These are phyloP conservation scores for Clitarchus hookeri DNA, from an alignment of 2,888 invertebrate species.

Conservation along the genomic window DNA sequence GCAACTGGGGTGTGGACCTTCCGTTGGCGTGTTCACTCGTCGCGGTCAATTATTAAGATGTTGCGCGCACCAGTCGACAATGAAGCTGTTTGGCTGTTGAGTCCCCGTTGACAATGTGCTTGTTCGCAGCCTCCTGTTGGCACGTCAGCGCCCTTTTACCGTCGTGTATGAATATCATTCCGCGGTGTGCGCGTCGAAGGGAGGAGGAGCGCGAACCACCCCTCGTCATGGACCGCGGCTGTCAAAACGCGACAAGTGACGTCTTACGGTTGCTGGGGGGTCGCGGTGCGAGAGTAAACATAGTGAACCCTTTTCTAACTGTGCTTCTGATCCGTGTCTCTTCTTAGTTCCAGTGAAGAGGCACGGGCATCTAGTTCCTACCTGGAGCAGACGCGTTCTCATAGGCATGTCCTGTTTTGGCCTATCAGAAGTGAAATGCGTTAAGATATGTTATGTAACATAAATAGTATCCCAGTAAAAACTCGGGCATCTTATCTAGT, in stretches of 20 bases:
- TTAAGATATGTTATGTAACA: no score
- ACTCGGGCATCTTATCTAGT: no score
- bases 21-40: background rate
- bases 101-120: background rate
- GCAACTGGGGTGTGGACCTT: background rate
- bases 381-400: no score
- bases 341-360: no score
- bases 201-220: background rate
- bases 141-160: background rate
- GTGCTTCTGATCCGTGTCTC: no score
- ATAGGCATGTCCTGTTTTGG: no score
- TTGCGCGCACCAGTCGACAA: background rate
- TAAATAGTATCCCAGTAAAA: no score
- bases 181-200: background rate
- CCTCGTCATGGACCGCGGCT: background rate
- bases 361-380: no score
- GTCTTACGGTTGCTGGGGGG: background rate
- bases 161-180: no score
- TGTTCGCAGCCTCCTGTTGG: background rate
- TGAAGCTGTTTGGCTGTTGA: background rate
- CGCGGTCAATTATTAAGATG: background rate
- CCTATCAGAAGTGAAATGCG: no score
- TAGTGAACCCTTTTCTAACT: background rate
- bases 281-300: background rate
- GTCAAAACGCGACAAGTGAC: slow-evolving; percentile 7